Evolutionary conservation across 2,113 vertebrate genomes (phyloP), one percentile per base, ranked within the genome.

Genomic region (Bufo bufo): DNA sequence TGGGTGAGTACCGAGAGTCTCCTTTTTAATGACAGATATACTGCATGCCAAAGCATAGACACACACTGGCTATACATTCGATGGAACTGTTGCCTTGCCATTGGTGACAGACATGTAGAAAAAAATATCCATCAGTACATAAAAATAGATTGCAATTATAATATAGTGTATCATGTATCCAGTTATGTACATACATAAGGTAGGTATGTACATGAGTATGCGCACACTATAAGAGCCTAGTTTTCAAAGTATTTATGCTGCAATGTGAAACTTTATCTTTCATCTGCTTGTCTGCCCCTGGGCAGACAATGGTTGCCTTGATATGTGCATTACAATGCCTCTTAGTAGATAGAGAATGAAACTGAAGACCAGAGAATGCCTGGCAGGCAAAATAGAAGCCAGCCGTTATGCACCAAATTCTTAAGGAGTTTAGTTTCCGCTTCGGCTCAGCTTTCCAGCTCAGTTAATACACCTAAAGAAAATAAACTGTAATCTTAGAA

Each of bases 401-500:
- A 92, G 92, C 92, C 91, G 79, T 91, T 85, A 89, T 89, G 92
- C 90, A 91, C 94, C 93, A 93, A 92, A 94, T 94, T 94, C 94
- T 93, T 94, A 89, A 90, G 92, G 92, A 93, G 91, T 90, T 90
- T 92, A 92, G 91, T 93, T 94, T 94, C 94, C 94, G 92, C 90
- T 93, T 91, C 91, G 90, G 93, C 92, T 93, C 92, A 92, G 92
- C 92, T 94, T 94, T 93, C 93, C 91, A 72, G 91, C 6, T 75
- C 90, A 90, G 92, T 92, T 92, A 90, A 89, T 92, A 90, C 91
- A 91, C 93, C 92, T 92, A 93, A 94, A 92, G 92, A 93, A 94
- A 94, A 93, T 92, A 94, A 92, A 92, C 92, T 74, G 92, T 93
- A 93, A 94, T 93, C 91, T 93, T 93, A 93, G 90, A 93, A 84